Evolutionary conservation across 2,888 invertebrate genomes (phyloP).

Genomic region (Mesodorylaimus sp.): DNA sequence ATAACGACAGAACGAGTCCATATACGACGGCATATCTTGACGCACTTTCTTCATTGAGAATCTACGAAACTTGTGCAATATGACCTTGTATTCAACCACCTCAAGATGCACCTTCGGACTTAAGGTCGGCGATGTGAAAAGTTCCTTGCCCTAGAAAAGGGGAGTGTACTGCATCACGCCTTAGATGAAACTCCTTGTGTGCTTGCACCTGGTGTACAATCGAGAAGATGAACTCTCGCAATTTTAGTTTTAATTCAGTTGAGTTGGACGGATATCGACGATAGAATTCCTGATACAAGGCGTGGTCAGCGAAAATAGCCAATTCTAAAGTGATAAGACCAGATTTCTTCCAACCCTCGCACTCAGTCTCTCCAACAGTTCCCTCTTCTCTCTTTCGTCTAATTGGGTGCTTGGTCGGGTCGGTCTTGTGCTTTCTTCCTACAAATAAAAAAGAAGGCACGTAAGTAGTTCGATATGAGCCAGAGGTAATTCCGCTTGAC

Average conservation of each 20-base stretch:
- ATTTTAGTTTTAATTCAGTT: neutral
- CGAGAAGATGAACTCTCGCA: neutral
- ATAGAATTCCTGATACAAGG: neutral
- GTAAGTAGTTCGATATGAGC: too few species aligned
- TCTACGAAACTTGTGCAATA: neutral
- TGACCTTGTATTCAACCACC: neutral
- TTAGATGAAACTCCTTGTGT: neutral
- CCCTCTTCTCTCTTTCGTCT: too few species aligned
- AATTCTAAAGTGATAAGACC: too few species aligned
- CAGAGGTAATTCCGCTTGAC: too few species aligned
- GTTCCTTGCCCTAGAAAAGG: neutral
- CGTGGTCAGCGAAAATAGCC: conserved; percentile 5
- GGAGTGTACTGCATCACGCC: too few species aligned
- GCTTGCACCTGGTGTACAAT: neutral
- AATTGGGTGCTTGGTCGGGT: too few species aligned
- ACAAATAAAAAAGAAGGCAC: too few species aligned
- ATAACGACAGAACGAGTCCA: conserved; percentile 1
- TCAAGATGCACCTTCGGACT: neutral
- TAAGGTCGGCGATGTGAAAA: neutral
- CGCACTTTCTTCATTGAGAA: neutral
- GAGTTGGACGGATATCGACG: neutral
- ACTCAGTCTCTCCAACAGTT: too few species aligned
- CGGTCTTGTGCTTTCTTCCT: too few species aligned
- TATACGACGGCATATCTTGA: conserved; percentile 1
- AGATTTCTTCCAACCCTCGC: too few species aligned